Base-by-base conservation (phyloP, 2,113 vertebrate genomes). In the Seriola dumerili region DNA sequence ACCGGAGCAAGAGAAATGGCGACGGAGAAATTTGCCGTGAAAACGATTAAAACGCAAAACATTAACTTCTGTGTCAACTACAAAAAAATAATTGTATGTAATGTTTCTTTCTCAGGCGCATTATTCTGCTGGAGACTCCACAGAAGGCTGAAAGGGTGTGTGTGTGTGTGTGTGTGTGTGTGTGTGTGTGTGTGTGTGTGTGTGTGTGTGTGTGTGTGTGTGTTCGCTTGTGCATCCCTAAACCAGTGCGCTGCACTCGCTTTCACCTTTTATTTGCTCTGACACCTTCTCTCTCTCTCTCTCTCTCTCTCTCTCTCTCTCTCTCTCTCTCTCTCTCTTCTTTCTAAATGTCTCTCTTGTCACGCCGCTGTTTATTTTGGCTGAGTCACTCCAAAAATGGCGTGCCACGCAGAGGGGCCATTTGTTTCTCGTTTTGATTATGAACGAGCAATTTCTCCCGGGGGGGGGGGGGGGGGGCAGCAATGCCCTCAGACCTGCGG, bases 381-480 rank as follows among this genome's bases (percentile, higher is more conserved):
- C 73, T 59, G 88, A 86, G 71, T 88, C 76, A 4, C 66, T 90
- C 63, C 67, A 73, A 23, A 23, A 64, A 74, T 58, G 63, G 23
- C 8, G 69, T 71, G 70, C 82, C 59, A 61, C 77, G 71, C 59
- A 11, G 52, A 85, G 71, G 71, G 61, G 67, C 75, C 78, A 69
- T 88, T 87, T 86, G 77, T 91, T 89, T 88, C 67, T 72, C 50
- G n/a, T 85, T 90, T 72, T 87, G 83, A 89, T 85, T 91, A 79
- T 86, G 81, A 90, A 90, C 76, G 44, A 86, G 78, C 81, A 78
- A 89, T 88, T 81, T 85, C 77, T 59, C 70, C 46, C 38, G 2
- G 11, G 25, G 72, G 82, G 29, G 23, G 72, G 79, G 10, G 25
- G 72, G 79, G 62, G 6, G 36, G 50, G 58, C 8, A 23, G 55